phyloP scores from a whole-genome alignment of 2,888 invertebrate species.

The Conomelus anceps region DNA sequence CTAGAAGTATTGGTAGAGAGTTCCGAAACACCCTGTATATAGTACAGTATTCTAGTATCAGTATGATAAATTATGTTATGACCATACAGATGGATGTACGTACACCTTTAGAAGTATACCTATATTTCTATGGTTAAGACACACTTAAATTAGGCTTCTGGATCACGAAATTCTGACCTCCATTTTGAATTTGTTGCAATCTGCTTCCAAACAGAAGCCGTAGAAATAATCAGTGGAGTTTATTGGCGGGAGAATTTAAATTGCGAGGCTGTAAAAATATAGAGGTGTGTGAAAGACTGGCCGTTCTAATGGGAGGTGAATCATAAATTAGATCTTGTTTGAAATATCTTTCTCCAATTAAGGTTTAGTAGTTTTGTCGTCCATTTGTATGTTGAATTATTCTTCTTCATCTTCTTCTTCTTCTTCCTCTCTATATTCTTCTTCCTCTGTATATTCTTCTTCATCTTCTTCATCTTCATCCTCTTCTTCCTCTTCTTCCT shows the following conservation, averaged over 20 bases:
- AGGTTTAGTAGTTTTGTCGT: too few species aligned
- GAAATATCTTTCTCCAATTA: neutral
- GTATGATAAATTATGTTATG: neutral
- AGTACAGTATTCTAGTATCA: too few species aligned
- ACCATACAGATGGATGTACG: too few species aligned
- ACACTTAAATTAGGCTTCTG: neutral
- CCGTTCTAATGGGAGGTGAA: neutral
- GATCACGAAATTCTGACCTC: neutral
- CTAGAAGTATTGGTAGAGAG: too few species aligned
- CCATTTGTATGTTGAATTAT: too few species aligned
- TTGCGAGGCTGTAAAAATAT: neutral
- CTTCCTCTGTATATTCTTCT: too few species aligned
- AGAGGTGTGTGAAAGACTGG: neutral
- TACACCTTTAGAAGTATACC: too few species aligned
- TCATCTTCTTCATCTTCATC: too few species aligned
- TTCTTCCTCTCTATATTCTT: too few species aligned
- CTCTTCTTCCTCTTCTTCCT: too few species aligned
- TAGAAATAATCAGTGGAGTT: neutral
- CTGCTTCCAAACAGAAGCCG: neutral
- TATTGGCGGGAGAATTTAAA: neutral
- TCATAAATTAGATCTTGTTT: neutral
- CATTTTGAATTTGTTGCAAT: neutral
- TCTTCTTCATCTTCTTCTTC: neutral
- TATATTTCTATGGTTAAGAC: too few species aligned
- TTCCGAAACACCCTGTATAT: too few species aligned